A percentile compares a stretch with the other conserved stretches of the same genome.
These are phyloP conservation scores for Itoplectis maculator DNA, from an alignment of 2,888 invertebrate genomes.

Conservation along the genomic window DNA sequence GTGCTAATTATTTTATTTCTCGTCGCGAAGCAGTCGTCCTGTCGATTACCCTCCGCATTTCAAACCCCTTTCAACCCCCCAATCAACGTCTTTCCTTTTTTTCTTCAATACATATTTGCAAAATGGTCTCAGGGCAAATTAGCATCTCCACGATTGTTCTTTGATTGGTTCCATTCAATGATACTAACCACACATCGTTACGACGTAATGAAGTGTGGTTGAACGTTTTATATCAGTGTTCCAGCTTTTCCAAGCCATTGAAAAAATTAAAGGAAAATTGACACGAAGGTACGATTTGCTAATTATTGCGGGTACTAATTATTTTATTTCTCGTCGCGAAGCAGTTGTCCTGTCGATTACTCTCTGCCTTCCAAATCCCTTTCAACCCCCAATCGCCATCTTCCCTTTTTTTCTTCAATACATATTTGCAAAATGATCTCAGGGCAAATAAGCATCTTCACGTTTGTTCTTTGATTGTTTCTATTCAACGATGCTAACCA, in stretches of 20 bases:
- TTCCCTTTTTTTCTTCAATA: constrained; percentile 1
- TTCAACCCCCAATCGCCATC: too few species aligned
- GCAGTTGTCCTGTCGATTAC: neutral
- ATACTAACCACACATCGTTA: constrained; percentile 66
- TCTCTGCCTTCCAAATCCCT: neutral
- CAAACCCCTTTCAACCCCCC: too few species aligned
- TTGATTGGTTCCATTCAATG: constrained; percentile 65
- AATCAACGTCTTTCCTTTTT: too few species aligned
- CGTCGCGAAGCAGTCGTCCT: neutral
- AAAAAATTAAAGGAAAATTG: neutral
- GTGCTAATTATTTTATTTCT: constrained; percentile 7
- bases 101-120: constrained; percentile 11
- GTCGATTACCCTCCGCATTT: neutral
- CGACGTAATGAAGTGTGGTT: constrained; percentile 67
- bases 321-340: neutral
- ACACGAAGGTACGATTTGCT: neutral
- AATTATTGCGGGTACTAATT: neutral
- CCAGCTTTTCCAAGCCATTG: neutral
- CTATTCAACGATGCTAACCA: constrained; percentile 64
- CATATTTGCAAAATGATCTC: constrained; percentile 11
- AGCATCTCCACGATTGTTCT: constrained; percentile 70
- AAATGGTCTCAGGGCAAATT: constrained; percentile 63
- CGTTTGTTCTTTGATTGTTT: constrained; percentile 68
- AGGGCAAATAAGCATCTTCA: constrained; percentile 71
- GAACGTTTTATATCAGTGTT: constrained; percentile 71